Conservation (phyloP, 2,113 vertebrate genomes). For the Gorsachius goisagi region DNA sequence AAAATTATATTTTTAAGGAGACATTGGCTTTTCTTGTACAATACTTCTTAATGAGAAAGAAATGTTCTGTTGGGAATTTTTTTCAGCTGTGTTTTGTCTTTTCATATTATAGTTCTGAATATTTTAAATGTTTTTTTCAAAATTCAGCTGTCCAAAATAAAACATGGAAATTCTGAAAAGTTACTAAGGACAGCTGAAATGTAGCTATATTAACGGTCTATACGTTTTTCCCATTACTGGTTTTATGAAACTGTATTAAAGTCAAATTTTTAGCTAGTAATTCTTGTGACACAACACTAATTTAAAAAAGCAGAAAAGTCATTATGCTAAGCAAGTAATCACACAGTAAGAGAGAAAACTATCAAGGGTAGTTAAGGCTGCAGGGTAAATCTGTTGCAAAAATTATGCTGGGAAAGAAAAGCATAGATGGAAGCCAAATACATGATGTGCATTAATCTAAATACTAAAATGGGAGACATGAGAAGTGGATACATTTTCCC, state of each 20-base stretch:
- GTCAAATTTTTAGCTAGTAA: neutral
- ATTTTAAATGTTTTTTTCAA: neutral
- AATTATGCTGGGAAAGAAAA: conserved; percentile 43
- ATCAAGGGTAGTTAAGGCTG: conserved; percentile 41
- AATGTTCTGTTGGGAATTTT: neutral
- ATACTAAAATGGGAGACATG: conserved; percentile 22
- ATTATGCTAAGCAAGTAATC: conserved; percentile 48
- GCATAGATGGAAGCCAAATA: conserved; percentile 40
- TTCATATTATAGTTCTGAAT: neutral
- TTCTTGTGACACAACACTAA: neutral
- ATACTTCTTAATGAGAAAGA: neutral
- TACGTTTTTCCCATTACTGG: neutral
- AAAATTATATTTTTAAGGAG: neutral
- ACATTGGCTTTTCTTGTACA: neutral
- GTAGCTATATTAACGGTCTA: neutral
- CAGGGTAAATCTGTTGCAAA: conserved; percentile 51
- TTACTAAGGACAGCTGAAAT: neutral
- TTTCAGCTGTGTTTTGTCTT: neutral
- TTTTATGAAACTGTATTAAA: neutral
- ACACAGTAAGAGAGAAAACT: conserved; percentile 31
- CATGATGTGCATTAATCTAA: conserved; percentile 33
- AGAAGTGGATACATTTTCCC: conserved; percentile 2
- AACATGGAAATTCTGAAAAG: neutral
- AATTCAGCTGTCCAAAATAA: neutral
- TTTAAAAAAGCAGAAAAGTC: conserved; percentile 2